phyloP scores from a whole-genome alignment of 1,140 invertebrate genomes.

The Halyomorpha halys region DNA sequence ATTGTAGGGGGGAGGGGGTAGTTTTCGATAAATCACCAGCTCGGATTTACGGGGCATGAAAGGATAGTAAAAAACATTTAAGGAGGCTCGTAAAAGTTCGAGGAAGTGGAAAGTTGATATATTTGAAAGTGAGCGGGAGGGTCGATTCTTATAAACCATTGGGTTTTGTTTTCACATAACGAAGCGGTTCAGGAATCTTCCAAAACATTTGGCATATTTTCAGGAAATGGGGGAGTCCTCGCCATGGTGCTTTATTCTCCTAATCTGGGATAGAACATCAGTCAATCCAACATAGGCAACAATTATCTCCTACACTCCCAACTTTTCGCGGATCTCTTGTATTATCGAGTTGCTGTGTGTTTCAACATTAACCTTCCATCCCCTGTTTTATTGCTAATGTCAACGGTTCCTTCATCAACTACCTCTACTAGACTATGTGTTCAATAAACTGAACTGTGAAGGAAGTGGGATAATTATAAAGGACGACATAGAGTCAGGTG shows the following conservation, averaged over 20 bases:
- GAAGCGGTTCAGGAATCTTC: slow-evolving; percentile 25
- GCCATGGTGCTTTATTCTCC: neutral
- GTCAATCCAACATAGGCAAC: no score
- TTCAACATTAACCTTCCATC: no score
- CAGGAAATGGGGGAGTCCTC: slow-evolving; percentile 9
- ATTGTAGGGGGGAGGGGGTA: neutral
- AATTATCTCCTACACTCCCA: no score
- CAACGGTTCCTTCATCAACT: no score
- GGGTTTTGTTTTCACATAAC: slow-evolving; percentile 26
- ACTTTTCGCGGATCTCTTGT: no score
- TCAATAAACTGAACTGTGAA: no score
- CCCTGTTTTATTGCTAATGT: no score
- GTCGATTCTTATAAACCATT: slow-evolving; percentile 26
- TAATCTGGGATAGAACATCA: neutral
- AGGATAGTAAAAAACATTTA: slow-evolving; percentile 15
- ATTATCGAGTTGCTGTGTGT: no score
- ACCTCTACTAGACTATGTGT: no score
- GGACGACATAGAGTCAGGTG: no score
- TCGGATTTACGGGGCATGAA: neutral
- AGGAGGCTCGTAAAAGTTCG: slow-evolving; percentile 20
- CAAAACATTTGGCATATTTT: slow-evolving; percentile 27
- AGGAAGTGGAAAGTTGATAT: slow-evolving; percentile 22
- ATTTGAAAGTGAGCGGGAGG: slow-evolving; percentile 17
- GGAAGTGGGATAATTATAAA: no score
- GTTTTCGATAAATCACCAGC: slow-evolving; percentile 10